phyloP scores from a whole-genome alignment of 2,797 vertebrate species.

The Neomorphus geoffroyi region DNA sequence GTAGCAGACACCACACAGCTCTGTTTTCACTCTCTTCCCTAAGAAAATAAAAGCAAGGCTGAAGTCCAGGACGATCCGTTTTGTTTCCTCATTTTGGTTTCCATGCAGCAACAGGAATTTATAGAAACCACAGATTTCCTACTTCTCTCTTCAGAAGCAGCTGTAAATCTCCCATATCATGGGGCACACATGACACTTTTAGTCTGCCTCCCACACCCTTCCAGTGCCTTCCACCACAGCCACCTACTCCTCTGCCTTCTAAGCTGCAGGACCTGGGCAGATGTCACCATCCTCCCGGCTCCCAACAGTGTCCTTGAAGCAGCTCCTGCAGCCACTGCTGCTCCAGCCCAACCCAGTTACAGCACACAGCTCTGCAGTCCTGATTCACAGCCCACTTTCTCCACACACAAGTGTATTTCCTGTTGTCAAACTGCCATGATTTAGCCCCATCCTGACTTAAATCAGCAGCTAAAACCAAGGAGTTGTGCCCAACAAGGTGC shows the following conservation, averaged over 20 bases:
- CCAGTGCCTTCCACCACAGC: not conserved
- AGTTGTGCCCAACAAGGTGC: too few species aligned
- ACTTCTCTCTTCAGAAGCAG: not conserved
- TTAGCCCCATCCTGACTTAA: too few species aligned
- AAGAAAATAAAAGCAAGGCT: conserved; percentile 26
- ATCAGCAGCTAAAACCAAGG: too few species aligned
- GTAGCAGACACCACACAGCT: not conserved
- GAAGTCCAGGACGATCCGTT: not conserved
- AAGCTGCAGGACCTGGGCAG: not conserved
- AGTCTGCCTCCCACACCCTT: not conserved
- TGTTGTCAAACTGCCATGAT: too few species aligned
- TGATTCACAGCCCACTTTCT: accelerated
- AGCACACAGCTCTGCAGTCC: not conserved
- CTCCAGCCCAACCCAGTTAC: accelerated
- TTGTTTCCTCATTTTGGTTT: not conserved
- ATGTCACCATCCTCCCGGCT: not conserved
- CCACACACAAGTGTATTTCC: accelerated
- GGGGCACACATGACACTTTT: accelerated
- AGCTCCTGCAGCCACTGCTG: not conserved
- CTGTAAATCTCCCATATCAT: not conserved
- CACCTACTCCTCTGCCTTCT: not conserved
- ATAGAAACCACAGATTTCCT: not conserved
- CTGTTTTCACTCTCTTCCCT: not conserved
- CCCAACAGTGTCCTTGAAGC: accelerated
- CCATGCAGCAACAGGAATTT: not conserved